Evolutionary conservation across 2,888 invertebrate species (phyloP), one percentile per base, ranked within the genome.

Genomic region (Camponotus fellah): DNA sequence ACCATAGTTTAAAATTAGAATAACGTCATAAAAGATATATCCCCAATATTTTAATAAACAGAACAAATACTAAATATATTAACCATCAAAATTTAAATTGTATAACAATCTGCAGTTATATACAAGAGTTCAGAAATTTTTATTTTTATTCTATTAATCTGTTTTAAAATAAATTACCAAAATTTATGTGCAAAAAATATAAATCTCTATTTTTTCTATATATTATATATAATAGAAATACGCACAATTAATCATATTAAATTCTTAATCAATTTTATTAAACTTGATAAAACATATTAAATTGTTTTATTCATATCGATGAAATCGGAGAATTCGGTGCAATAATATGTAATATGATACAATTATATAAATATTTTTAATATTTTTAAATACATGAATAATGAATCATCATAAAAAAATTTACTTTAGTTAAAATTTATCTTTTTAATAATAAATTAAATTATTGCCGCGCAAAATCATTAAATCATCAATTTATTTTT

Each of bases 331-430:
- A 0, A 0, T 71, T 71, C 2, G 37, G 1, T 53, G 9, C 32
- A 9, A 46, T 14, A 26, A 26, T 26, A 26, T 26, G 2, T 26
- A 49, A 3, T 49, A n/a, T 46, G 12, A 5, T 53, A 8, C 37
- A 71, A 69, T 56, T 71, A 43, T 43, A 43, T 0, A 43, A 14
- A 34, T 71, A 71, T 56, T 40, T 58, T 58, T 58, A 14, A 34
- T 71, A 71, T 56, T 40, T 58, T 58, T 58, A 21, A 53, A 37
- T 37, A 58, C 14, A n/a, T 14, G 17, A 6, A 34, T 46, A 49
- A 21, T 1, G 32, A 37, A 58, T 26, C 26, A 8, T 40, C 26
- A 21, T 14, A 17, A 43, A 56, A 58, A 40, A 53, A 76, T 65
- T 64, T 43, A 43, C 17, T 40, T 26, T 1, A 75, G 17, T 49